A percentile compares a stretch with the other conserved stretches of the same genome.
Conservation (phyloP, 2,888 invertebrate genomes). For the Neoitamus cyanurus region DNA sequence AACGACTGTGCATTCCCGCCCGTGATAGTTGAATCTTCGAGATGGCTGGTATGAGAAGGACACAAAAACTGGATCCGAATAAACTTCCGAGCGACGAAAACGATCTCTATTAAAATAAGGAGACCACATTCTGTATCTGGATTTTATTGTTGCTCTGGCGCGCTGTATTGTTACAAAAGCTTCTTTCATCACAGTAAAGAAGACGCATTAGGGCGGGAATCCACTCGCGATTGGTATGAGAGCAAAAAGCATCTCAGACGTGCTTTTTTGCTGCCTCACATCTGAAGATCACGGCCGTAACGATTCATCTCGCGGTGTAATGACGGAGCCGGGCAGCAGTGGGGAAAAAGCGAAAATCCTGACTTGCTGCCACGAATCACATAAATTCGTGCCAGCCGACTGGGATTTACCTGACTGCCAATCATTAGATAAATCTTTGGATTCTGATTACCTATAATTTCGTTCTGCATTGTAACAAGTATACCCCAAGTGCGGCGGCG, state of each 20-base stretch:
- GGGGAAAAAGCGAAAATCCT: background rate
- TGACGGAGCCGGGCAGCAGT: background rate
- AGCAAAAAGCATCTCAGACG: background rate
- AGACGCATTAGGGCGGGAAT: background rate
- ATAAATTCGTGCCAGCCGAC: background rate
- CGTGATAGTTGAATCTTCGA: background rate
- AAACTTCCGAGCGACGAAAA: no score
- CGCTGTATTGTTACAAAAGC: background rate
- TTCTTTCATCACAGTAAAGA: background rate
- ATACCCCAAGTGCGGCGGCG: background rate
- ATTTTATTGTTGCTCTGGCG: background rate
- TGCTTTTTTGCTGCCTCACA: background rate
- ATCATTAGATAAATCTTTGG: constrained; percentile 1
- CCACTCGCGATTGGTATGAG: background rate
- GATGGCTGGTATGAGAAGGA: background rate
- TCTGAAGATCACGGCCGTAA: background rate
- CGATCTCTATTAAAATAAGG: no score
- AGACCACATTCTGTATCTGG: no score
- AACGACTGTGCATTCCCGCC: background rate
- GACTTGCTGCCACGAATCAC: background rate
- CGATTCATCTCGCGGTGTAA: background rate
- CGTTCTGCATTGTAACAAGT: background rate
- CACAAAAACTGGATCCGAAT: background rate
- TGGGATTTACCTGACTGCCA: background rate
- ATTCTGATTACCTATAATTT: background rate